phyloP scores from a whole-genome alignment of 2,113 vertebrate species.

The Centropus unirufus region DNA sequence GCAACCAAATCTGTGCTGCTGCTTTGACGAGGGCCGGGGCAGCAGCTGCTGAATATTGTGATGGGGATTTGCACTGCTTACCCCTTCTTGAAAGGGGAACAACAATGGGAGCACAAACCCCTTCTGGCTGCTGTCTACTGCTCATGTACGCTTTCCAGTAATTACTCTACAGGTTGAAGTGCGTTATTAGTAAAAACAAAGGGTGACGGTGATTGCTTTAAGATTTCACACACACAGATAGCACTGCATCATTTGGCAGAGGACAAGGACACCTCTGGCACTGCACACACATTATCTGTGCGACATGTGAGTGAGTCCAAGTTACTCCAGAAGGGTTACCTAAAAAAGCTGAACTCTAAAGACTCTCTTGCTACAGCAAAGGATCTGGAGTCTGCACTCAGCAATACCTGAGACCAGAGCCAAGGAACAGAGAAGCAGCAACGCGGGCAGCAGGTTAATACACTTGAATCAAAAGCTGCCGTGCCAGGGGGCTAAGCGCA shows the following conservation, averaged over 20 bases:
- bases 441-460: background rate
- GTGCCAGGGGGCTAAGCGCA: background rate
- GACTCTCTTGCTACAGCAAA: background rate
- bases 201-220: rapidly evolving
- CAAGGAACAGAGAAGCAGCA: background rate
- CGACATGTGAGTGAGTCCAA: background rate
- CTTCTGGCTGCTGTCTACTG: background rate
- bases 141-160: background rate
- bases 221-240: background rate
- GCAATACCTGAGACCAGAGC: background rate
- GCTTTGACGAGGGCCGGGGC: slow-evolving; percentile 46
- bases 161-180: background rate
- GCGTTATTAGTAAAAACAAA: background rate
- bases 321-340: background rate
- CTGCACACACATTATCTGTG: background rate
- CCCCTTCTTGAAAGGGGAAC: background rate
- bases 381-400: background rate
- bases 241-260: background rate
- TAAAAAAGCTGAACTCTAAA: background rate
- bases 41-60: slow-evolving; percentile 58
- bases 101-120: background rate
- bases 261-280: background rate
- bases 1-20: slow-evolving; percentile 67
- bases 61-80: slow-evolving; percentile 18
- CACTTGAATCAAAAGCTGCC: background rate